Evolutionary conservation across 2,113 vertebrate species (phyloP).

Genomic region (Cyphomyrus discorhynchus): DNA sequence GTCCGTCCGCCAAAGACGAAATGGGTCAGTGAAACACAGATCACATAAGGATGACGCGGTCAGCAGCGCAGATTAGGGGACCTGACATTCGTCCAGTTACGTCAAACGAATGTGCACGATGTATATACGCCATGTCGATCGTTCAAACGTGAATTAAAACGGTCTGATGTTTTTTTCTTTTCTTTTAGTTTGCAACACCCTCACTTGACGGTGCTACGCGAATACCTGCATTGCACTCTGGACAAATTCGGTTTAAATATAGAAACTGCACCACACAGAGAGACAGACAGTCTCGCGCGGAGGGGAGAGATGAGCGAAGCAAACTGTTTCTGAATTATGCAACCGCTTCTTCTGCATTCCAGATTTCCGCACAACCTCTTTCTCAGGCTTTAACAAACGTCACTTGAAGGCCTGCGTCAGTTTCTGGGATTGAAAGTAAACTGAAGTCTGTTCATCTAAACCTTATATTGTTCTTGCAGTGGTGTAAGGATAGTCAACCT

Average conservation of each 20-base stretch:
- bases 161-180: not conserved
- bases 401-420: not conserved
- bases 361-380: not conserved
- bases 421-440: not conserved
- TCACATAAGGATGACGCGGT: not conserved
- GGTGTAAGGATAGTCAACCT: not conserved
- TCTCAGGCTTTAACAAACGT: not conserved
- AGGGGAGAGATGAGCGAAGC: not conserved
- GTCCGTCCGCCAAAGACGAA: not conserved
- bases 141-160: not conserved
- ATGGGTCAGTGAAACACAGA: not conserved
- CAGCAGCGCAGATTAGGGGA: not conserved
- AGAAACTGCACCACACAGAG: slow-evolving; percentile 5
- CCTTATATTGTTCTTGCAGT: not conserved
- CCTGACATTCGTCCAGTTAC: not conserved
- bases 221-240: not conserved
- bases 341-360: not conserved
- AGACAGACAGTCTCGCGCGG: not conserved
- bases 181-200: not conserved
- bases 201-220: not conserved
- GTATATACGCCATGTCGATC: not conserved
- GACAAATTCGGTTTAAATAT: not conserved
- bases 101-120: not conserved
- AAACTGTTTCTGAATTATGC: not conserved
- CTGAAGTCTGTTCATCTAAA: not conserved